A percentile compares a stretch with the other conserved stretches of the same genome.
Evolutionary conservation across 2,113 vertebrate genomes (phyloP).

Genomic region (Scytalopus superciliaris): DNA sequence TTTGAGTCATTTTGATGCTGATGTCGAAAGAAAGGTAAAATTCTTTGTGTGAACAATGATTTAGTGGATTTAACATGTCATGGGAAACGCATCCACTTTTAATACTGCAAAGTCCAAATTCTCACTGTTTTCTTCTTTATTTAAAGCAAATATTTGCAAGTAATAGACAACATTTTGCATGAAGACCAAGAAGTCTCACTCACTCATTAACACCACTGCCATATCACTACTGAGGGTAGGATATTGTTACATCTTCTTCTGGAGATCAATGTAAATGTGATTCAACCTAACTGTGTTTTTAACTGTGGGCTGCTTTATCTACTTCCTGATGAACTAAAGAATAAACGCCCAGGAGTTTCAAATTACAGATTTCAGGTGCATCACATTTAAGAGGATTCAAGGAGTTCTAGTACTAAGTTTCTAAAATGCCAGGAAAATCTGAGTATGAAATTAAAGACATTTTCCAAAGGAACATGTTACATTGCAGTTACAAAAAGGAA

Average conservation of each 20-base stretch:
- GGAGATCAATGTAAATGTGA: not conserved
- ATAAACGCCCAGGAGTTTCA: not conserved
- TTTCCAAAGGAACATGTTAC: not conserved
- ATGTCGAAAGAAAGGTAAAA: not conserved
- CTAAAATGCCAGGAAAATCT: not conserved
- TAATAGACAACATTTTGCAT: not conserved
- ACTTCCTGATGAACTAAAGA: too few species aligned
- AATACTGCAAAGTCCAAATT: not conserved
- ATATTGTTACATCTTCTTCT: not conserved
- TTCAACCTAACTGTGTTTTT: not conserved
- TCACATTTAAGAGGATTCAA: too few species aligned
- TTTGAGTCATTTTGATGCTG: too few species aligned
- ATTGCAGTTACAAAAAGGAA: not conserved
- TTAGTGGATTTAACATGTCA: constrained; percentile 1
- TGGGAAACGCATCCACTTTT: constrained; percentile 8
- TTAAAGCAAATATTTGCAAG: not conserved
- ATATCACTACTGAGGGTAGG: not conserved
- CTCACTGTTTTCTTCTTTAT: not conserved
- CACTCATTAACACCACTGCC: not conserved
- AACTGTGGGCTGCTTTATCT: not conserved
- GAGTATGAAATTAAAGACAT: not conserved
- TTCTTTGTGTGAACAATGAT: not conserved
- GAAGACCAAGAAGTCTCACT: not conserved
- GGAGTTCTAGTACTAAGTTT: too few species aligned
- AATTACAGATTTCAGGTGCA: too few species aligned